Evolutionary conservation across 2,113 vertebrate species (phyloP).

Genomic region (Microtus montanus): DNA sequence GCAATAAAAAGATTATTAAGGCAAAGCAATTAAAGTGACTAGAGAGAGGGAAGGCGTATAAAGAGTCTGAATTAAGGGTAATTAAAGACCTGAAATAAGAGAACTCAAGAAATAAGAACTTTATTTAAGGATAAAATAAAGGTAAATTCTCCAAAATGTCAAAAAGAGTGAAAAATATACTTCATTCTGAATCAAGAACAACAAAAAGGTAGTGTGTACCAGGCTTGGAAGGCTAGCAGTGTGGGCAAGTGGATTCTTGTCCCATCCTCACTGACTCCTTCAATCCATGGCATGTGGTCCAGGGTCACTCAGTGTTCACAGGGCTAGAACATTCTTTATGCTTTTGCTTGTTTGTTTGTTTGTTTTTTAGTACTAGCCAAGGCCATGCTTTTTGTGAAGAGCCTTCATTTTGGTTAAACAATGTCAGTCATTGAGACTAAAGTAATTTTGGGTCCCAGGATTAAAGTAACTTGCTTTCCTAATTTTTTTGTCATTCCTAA

Average conservation of each 20-base stretch:
- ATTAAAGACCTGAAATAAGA: not conserved
- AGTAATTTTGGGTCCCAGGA: not conserved
- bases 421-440: not conserved
- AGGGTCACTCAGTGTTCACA: not conserved
- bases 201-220: not conserved
- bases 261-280: not conserved
- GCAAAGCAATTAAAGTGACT: not conserved
- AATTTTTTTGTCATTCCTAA: not conserved
- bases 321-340: not conserved
- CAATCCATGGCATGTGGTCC: not conserved
- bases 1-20: not conserved
- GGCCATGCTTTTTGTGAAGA: not conserved
- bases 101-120: not conserved
- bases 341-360: not conserved
- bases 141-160: not conserved
- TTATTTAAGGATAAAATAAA: not conserved
- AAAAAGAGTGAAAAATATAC: not conserved
- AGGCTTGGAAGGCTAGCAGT: not conserved
- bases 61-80: not conserved
- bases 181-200: not conserved
- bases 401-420: not conserved
- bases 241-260: not conserved
- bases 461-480: not conserved
- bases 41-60: not conserved
- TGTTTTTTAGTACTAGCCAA: not conserved